A percentile compares a stretch with the other conserved stretches of the same genome.
These are phyloP conservation scores for Caiman crocodilus DNA, from an alignment of 2,797 vertebrate species.

Conservation along the genomic window DNA sequence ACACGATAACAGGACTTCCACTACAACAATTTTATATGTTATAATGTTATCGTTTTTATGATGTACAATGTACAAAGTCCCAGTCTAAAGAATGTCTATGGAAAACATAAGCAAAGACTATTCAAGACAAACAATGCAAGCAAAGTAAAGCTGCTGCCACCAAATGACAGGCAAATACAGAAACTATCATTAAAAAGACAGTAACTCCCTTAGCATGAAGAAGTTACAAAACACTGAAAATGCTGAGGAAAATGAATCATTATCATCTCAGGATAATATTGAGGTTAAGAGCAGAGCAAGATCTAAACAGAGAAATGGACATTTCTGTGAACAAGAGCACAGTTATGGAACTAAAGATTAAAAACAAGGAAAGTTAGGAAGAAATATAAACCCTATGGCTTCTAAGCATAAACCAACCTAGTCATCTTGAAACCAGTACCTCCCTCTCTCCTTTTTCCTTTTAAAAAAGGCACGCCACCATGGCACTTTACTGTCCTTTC, in stretches of 20 bases:
- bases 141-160: fast-evolving
- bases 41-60: not conserved
- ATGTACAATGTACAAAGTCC: not conserved
- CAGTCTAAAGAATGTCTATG: not conserved
- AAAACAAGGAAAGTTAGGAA: not conserved
- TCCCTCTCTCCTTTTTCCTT: too few relatives aligned
- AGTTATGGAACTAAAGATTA: not conserved
- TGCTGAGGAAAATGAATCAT: too few relatives aligned
- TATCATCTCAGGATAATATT: not conserved
- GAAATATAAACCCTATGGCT: not conserved
- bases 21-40: not conserved
- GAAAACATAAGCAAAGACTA: not conserved
- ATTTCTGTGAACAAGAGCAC: not conserved
- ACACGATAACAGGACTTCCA: not conserved
- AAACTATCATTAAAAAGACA: fast-evolving
- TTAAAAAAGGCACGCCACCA: too few relatives aligned
- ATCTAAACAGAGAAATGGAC: not conserved
- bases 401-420: not conserved
- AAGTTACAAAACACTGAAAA: not conserved
- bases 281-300: not conserved
- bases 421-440: not conserved
- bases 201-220: not conserved
- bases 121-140: not conserved
- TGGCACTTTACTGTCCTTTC: too few relatives aligned
- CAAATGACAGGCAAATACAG: fast-evolving